A percentile compares a stretch with the other conserved stretches of the same genome.
Evolutionary conservation across 2,888 invertebrate species (phyloP).

Genomic region (Mesorhabditis belari): DNA sequence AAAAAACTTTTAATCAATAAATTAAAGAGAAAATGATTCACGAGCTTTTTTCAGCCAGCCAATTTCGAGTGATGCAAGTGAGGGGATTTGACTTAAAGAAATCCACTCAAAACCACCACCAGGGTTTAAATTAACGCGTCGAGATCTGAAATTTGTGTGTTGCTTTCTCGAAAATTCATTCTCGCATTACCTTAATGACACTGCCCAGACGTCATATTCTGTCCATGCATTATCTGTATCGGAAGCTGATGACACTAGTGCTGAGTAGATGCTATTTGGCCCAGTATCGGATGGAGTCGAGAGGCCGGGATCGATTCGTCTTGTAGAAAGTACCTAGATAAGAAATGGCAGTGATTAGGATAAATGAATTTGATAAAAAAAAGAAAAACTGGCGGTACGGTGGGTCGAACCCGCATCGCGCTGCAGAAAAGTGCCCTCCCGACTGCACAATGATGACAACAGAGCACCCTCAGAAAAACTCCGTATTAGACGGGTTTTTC

Average conservation of each 20-base stretch:
- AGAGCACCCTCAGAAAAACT: too few relatives aligned
- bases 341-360: background rate
- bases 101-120: background rate
- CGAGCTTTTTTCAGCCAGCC: background rate
- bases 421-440: too few relatives aligned
- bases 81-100: background rate
- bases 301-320: conserved; percentile 19
- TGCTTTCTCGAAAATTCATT: background rate
- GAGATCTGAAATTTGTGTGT: background rate
- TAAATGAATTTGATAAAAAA: background rate
- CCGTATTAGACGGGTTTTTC: too few relatives aligned
- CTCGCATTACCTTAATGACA: conserved; percentile 16
- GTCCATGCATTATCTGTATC: conserved; percentile 52
- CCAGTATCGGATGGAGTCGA: conserved; percentile 13
- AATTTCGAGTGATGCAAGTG: background rate
- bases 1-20: too few relatives aligned
- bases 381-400: too few relatives aligned
- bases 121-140: background rate
- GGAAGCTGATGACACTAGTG: conserved; percentile 21
- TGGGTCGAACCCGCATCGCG: too few relatives aligned
- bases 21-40: background rate
- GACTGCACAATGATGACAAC: too few relatives aligned
- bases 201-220: conserved; percentile 41
- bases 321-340: conserved; percentile 23
- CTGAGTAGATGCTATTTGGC: conserved; percentile 16